phyloP scores from a whole-genome alignment of 1,140 invertebrate genomes.

The Polypedilum vanderplanki region DNA sequence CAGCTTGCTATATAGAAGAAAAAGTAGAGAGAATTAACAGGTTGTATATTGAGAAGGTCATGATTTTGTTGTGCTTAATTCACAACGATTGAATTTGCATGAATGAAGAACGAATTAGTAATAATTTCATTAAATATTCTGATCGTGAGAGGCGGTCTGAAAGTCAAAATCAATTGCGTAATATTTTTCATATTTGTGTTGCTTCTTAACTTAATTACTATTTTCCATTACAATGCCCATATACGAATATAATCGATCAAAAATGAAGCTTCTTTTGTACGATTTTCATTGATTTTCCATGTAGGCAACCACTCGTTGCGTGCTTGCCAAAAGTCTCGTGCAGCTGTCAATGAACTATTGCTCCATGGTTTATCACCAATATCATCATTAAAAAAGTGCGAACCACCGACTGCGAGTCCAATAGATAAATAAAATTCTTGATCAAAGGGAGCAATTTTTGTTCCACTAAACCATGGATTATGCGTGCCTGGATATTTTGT shows the following conservation, averaged over 20 bases:
- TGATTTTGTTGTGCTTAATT: not conserved
- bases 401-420: constrained; percentile 49
- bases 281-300: constrained; percentile 42
- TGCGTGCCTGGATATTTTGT: constrained; percentile 35
- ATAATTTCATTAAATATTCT: not conserved
- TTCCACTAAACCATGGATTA: constrained; percentile 46
- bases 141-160: not conserved
- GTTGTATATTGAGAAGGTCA: not conserved
- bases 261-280: constrained; percentile 45
- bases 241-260: constrained; percentile 56
- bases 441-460: constrained; percentile 48
- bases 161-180: not conserved
- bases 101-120: too few species aligned
- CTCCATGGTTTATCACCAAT: constrained; percentile 45
- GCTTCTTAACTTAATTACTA: too few species aligned
- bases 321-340: constrained; percentile 47
- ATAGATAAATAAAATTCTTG: constrained; percentile 49
- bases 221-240: constrained; percentile 49
- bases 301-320: constrained; percentile 46
- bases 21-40: not conserved
- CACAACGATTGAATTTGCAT: too few species aligned
- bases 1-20: not conserved
- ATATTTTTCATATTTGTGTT: too few species aligned
- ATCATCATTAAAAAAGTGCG: constrained; percentile 46
- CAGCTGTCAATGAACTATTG: constrained; percentile 38